phyloP scores from a whole-genome alignment of 2,797 vertebrate genomes.

The Mormyrops boulengeri region DNA sequence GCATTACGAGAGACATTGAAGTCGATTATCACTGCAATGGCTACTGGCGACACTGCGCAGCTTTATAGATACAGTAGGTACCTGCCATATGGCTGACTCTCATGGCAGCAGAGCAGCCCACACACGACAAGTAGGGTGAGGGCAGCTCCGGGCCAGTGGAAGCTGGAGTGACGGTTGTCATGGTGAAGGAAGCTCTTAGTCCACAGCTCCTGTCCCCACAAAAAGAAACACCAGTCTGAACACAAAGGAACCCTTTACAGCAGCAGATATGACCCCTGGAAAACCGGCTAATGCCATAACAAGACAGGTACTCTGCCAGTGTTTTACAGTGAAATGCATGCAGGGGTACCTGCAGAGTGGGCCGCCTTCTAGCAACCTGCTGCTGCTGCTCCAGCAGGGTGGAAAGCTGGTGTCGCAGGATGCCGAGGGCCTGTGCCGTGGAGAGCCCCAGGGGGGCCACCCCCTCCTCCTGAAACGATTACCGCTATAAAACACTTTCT shows the following conservation, averaged over 20 bases:
- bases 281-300: not conserved
- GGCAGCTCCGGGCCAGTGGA: constrained; percentile 91
- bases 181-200: constrained; percentile 85
- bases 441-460: constrained; percentile 76
- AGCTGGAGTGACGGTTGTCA: constrained; percentile 86
- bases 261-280: not conserved
- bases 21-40: not conserved
- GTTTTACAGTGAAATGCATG: not conserved
- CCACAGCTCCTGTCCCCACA: constrained; percentile 70
- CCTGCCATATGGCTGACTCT: constrained; percentile 90
- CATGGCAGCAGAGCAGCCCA: constrained; percentile 78
- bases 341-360: constrained; percentile 68
- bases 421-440: constrained; percentile 78
- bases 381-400: constrained; percentile 78
- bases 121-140: constrained; percentile 81
- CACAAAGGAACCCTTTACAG: not conserved
- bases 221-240: constrained; percentile 1
- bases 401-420: constrained; percentile 81
- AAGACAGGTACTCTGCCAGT: not conserved
- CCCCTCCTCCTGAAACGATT: constrained; percentile 66
- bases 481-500: not conserved
- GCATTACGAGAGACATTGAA: not conserved
- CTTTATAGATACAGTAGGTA: constrained; percentile 38
- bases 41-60: not conserved
- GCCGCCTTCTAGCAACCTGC: constrained; percentile 57